A percentile compares a stretch with the other conserved stretches of the same genome.
Evolutionary conservation across 2,797 vertebrate genomes (phyloP).

Genomic region (Myotis pilosus): DNA sequence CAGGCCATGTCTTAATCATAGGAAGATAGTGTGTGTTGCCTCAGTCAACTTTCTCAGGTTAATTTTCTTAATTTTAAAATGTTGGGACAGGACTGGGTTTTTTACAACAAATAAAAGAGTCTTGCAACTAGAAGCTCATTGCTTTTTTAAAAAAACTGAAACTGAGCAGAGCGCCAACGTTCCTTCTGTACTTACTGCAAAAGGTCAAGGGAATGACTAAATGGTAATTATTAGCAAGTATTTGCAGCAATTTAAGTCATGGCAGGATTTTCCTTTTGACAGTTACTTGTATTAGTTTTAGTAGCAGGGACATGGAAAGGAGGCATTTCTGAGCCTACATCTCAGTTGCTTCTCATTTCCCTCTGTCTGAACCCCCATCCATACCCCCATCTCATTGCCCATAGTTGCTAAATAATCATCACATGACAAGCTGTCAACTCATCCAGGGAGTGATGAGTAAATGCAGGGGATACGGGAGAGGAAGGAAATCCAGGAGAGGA

Average conservation of each 20-base stretch:
- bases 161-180: neutral
- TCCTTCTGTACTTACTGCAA: neutral
- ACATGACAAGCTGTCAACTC: neutral
- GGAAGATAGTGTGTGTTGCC: neutral
- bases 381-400: neutral
- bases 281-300: slow-evolving; percentile 47
- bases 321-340: neutral
- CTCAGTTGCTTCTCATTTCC: neutral
- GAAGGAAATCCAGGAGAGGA: neutral
- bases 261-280: slow-evolving; percentile 58
- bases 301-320: neutral
- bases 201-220: slow-evolving; percentile 57
- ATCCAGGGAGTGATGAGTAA: neutral
- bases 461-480: neutral
- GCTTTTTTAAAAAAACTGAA: neutral
- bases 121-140: neutral
- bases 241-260: slow-evolving; percentile 61
- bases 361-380: neutral
- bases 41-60: neutral
- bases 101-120: neutral
- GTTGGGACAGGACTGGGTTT: neutral
- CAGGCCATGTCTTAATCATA: neutral
- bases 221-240: neutral
- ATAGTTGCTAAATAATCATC: slow-evolving; percentile 14
- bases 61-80: slow-evolving; percentile 15